Conservation (phyloP, 2,888 invertebrate species). For the Micropterix aruncella region DNA sequence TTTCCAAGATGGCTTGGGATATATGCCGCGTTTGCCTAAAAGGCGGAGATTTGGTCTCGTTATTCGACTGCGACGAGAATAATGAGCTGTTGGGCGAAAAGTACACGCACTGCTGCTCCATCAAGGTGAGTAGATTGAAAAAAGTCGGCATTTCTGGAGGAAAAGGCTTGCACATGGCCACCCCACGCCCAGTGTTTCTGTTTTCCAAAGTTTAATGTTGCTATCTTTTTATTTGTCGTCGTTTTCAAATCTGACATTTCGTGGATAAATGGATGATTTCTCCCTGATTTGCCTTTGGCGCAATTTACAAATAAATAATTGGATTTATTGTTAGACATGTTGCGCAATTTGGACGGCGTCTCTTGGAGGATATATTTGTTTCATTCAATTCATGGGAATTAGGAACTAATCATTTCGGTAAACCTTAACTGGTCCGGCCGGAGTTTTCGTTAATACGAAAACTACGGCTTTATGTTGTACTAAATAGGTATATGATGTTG, state of each 20-base stretch:
- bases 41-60: conserved; percentile 36
- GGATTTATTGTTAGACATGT: too few species aligned
- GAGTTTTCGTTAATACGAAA: too few species aligned
- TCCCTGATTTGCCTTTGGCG: too few species aligned
- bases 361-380: too few species aligned
- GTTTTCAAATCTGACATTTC: conserved; percentile 15
- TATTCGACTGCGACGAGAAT: conserved; percentile 41
- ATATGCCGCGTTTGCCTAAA: conserved; percentile 37
- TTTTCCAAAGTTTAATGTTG: conserved; percentile 37
- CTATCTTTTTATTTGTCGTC: conserved; percentile 21
- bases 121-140: conserved; percentile 37
- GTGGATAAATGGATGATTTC: too few species aligned
- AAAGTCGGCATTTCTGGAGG: background rate
- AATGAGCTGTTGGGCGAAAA: conserved; percentile 39
- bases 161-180: conserved; percentile 41
- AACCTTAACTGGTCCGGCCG: too few species aligned
- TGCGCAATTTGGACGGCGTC: too few species aligned
- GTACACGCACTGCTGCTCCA: conserved; percentile 33
- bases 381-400: too few species aligned
- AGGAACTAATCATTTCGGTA: too few species aligned
- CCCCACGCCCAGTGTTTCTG: conserved; percentile 22
- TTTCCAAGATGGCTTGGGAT: conserved; percentile 37
- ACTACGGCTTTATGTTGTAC: too few species aligned
- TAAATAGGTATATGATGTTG: too few species aligned
- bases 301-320: too few species aligned